Conservation (phyloP, 2,797 vertebrate genomes). For the Gobionotothen gibberifrons region DNA sequence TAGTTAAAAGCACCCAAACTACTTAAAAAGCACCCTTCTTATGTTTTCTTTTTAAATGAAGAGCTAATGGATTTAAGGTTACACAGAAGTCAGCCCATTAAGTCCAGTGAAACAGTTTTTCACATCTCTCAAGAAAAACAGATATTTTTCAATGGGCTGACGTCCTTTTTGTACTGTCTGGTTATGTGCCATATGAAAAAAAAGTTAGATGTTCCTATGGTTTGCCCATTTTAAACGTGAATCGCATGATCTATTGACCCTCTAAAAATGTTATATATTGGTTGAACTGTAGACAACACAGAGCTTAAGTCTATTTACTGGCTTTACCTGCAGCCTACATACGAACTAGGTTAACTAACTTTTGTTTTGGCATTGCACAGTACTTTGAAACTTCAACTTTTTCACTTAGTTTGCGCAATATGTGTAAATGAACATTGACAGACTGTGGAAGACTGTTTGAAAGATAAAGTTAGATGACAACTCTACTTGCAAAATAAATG, state of each 20-base stretch:
- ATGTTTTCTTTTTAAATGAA: not conserved
- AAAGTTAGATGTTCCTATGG: too few relatives aligned
- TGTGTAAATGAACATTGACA: too few relatives aligned
- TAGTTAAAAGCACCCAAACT: not conserved
- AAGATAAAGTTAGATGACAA: too few relatives aligned
- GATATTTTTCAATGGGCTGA: not conserved
- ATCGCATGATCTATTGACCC: not conserved
- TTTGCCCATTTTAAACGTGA: not conserved
- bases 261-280: not conserved
- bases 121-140: not conserved
- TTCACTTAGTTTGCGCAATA: too few relatives aligned
- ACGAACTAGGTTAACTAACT: too few relatives aligned
- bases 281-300: not conserved
- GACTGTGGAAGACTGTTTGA: too few relatives aligned
- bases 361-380: too few relatives aligned
- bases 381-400: too few relatives aligned
- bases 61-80: not conserved
- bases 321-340: too few relatives aligned
- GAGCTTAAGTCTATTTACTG: too few relatives aligned
- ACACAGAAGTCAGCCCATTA: not conserved
- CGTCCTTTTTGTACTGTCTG: not conserved
- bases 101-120: conserved; percentile 22
- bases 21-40: conserved; percentile 1
- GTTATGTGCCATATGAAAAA: not conserved
- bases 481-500: too few relatives aligned